Base-by-base conservation (phyloP, 1,140 invertebrate species). In the Acarapis woodi region DNA sequence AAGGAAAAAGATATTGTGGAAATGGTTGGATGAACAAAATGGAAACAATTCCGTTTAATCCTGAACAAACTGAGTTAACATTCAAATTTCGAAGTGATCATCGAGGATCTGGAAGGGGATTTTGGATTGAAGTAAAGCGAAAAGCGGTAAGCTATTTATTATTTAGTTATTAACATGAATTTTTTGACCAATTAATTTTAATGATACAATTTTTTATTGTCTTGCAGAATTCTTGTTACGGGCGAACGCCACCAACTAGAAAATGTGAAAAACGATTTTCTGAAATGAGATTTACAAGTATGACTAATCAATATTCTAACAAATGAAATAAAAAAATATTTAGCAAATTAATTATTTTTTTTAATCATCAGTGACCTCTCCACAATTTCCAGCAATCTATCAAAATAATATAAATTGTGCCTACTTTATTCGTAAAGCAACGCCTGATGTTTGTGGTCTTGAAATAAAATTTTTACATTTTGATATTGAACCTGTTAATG, bases 381-480 rank as follows among this genome's bases (percentile, higher is more conserved):
- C 42, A 8, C 37, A 38, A 4, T 47, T 32, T 33, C 48, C 48
- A 0, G 25, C 21, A 2, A 34, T 42, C 20, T 49, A 49, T 32
- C 34, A 35, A 0, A 32, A 41, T 25, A 39, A 41, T 21, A 9
- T 19, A 1, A 24, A 41, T 2, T 49, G 48, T 34, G 21, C 24
- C 8, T 45, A 46, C 33, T 29, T 29, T 16, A 44, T 48, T 12
- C 38, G 38, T 2, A 29, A 41, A 26, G 29, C 32, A 4, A 33
- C 28, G 9, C 37, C 38, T 22, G 28, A 42, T 2, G 41, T 51
- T 14, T 51, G 49, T 24, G 41, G 39, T 2, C 19, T 51, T 5
- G 45, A 49, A 32, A 34, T 51, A 19, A 25, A 38, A n/a, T 50
- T 51, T 21, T 9, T 48, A 10, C 21, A 38, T 1, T 51, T 51